These are phyloP conservation scores for Xestia ashworthii DNA, from an alignment of 2,888 invertebrate species.

Conservation along the genomic window DNA sequence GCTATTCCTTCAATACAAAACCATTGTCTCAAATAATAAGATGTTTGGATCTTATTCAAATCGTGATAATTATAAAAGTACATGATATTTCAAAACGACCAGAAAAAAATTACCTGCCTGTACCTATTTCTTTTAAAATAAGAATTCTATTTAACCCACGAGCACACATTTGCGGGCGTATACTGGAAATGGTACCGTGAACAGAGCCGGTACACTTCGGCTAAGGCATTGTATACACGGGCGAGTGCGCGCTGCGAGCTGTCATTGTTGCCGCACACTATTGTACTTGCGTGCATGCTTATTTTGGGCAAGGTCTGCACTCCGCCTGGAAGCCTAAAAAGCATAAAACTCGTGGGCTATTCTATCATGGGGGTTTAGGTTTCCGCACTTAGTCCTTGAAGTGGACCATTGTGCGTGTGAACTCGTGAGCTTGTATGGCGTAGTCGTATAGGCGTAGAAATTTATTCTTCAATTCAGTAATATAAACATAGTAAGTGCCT, in stretches of 20 bases:
- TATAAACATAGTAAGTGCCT: not conserved
- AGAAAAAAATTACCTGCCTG: not conserved
- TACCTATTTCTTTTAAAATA: not conserved
- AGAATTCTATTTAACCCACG: not conserved
- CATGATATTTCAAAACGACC: not conserved
- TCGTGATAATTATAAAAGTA: not conserved
- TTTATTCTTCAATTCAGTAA: not conserved
- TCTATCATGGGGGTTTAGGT: too few species aligned
- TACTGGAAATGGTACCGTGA: constrained; percentile 27
- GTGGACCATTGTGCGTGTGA: too few species aligned
- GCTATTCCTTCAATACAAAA: not conserved
- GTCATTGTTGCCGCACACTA: constrained; percentile 60
- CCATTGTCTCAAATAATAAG: not conserved
- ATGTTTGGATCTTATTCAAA: not conserved
- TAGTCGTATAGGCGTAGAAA: not conserved
- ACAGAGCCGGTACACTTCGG: constrained; percentile 19
- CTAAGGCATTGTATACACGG: constrained; percentile 51
- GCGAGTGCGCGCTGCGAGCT: constrained; percentile 24
- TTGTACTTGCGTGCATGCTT: constrained; percentile 52
- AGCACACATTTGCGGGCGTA: constrained; percentile 2
- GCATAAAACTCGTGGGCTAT: constrained; percentile 20
- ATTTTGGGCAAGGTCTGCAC: constrained; percentile 58
- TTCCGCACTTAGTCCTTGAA: too few species aligned
- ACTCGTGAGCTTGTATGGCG: not conserved
- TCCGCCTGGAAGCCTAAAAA: constrained; percentile 19